Evolutionary conservation across 2,113 vertebrate genomes (phyloP).

Genomic region (Myrmecobius fasciatus): DNA sequence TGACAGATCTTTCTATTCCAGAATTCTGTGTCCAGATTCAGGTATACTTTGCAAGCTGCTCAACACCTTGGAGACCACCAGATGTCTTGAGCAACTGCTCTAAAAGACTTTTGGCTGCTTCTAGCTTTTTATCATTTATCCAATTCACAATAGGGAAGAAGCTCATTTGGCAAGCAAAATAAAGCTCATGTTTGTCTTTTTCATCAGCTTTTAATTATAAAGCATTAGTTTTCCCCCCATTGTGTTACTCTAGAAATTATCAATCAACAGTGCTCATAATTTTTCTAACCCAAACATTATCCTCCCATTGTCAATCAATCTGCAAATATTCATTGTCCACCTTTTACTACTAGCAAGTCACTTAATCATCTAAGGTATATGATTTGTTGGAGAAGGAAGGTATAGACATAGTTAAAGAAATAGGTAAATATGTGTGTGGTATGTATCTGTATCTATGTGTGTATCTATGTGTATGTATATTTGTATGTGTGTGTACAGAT

Average conservation of each 20-base stretch:
- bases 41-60: not conserved
- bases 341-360: not conserved
- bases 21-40: not conserved
- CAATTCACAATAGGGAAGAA: not conserved
- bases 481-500: too few relatives aligned
- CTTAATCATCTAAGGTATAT: not conserved
- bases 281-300: not conserved
- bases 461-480: too few relatives aligned
- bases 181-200: not conserved
- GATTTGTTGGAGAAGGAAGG: not conserved
- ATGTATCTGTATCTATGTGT: too few relatives aligned
- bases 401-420: too few relatives aligned
- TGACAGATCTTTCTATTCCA: not conserved
- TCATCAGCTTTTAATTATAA: constrained; percentile 4
- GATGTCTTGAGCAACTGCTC: not conserved
- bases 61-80: not conserved
- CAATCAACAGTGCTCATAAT: not conserved
- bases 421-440: too few relatives aligned
- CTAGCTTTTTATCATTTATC: not conserved
- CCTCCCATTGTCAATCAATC: not conserved
- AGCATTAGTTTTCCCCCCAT: not conserved
- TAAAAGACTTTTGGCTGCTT: not conserved
- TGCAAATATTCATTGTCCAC: not conserved
- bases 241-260: not conserved
- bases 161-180: not conserved